phyloP scores from a whole-genome alignment of 2,888 invertebrate genomes.

The Agrotis ipsilon region DNA sequence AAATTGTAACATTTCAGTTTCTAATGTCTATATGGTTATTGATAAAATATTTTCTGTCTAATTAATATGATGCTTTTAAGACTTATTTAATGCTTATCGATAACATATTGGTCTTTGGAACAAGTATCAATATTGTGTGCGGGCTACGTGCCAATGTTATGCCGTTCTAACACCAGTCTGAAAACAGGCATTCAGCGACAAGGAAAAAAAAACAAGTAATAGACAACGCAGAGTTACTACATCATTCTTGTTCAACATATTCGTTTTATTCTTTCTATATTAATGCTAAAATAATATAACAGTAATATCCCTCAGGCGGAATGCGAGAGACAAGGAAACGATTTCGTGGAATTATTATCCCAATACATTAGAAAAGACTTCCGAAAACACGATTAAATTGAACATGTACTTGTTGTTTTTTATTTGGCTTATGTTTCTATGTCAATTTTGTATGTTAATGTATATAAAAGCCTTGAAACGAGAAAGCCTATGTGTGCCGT shows the following conservation, averaged over 20 bases:
- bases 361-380: slow-evolving; percentile 1
- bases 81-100: too few species aligned
- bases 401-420: slow-evolving; percentile 38
- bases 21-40: background rate
- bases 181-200: too few species aligned
- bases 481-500: too few species aligned
- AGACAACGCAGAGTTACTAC: too few species aligned
- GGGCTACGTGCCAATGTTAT: too few species aligned
- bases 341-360: slow-evolving; percentile 24
- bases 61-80: too few species aligned
- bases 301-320: background rate
- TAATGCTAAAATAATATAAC: background rate
- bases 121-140: too few species aligned
- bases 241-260: too few species aligned
- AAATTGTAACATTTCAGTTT: too few species aligned
- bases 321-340: slow-evolving; percentile 17
- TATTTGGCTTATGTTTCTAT: slow-evolving; percentile 13
- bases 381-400: slow-evolving; percentile 16
- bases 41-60: background rate
- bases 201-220: too few species aligned
- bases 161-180: too few species aligned
- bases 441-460: background rate
- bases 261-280: background rate
- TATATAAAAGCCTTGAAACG: background rate
- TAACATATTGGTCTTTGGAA: too few species aligned